Conservation (phyloP, 2,888 invertebrate species). For the Ophion costatus region DNA sequence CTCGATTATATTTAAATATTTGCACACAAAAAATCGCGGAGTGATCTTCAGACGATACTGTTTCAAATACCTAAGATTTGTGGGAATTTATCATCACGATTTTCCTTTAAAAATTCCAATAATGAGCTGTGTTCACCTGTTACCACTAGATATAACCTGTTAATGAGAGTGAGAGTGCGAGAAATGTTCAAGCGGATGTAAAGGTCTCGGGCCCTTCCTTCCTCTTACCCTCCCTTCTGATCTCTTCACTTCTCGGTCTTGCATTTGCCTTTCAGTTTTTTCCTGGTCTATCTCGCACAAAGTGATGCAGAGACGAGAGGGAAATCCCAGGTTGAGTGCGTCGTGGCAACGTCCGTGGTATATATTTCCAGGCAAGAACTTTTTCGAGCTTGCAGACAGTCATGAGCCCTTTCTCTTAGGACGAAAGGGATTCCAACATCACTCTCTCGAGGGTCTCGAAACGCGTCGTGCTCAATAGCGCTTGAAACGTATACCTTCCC, state of each 20-base stretch:
- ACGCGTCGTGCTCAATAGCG: conserved; percentile 68
- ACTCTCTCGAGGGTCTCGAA: conserved; percentile 65
- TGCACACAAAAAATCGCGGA: too few species aligned
- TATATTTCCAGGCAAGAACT: conserved; percentile 27
- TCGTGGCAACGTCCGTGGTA: conserved; percentile 42
- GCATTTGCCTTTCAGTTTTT: conserved; percentile 36
- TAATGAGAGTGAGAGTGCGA: conserved; percentile 21
- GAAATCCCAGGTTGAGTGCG: conserved; percentile 47
- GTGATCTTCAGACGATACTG: too few species aligned
- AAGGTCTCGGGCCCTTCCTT: conserved; percentile 46
- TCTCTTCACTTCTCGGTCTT: conserved; percentile 43
- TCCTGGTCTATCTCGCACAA: conserved; percentile 17
- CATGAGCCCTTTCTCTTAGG: conserved; percentile 65
- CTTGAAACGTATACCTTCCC: conserved; percentile 68
- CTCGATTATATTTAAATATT: too few species aligned
- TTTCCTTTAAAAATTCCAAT: too few species aligned
- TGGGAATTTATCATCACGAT: too few species aligned
- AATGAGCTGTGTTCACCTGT: too few species aligned
- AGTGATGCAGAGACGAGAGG: conserved; percentile 21
- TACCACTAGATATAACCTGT: too few species aligned
- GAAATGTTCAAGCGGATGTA: conserved; percentile 49
- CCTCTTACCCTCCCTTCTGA: conserved; percentile 26
- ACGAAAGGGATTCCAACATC: conserved; percentile 64
- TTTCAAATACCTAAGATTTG: too few species aligned
- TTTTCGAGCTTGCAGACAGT: conserved; percentile 46